These are phyloP conservation scores for Leptothorax acervorum DNA, from an alignment of 2,888 invertebrate species.

Conservation along the genomic window DNA sequence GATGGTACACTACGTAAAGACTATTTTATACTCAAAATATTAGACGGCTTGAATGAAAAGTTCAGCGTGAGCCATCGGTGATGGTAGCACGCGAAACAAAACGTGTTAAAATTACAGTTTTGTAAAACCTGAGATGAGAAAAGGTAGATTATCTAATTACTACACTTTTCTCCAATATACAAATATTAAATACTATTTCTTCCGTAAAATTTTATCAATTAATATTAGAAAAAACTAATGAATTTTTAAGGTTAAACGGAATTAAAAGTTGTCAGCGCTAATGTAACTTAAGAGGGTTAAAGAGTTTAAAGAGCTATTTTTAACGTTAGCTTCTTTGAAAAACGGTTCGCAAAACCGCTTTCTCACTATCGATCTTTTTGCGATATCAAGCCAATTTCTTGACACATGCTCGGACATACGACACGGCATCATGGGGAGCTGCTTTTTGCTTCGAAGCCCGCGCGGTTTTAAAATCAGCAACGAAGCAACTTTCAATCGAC, in stretches of 20 bases:
- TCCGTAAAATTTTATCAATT: background rate
- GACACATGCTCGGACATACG: slow-evolving; percentile 71
- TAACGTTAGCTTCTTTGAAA: slow-evolving; percentile 9
- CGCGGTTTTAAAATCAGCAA: slow-evolving; percentile 77
- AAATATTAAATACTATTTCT: background rate
- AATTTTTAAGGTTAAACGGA: background rate
- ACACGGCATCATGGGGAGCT: slow-evolving; percentile 66
- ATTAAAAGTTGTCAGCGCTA: background rate
- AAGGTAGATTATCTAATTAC: background rate
- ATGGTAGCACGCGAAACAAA: background rate
- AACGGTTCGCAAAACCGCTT: slow-evolving; percentile 5
- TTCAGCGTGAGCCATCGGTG: background rate
- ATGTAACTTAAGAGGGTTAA: background rate
- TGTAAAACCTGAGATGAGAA: background rate
- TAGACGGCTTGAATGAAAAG: background rate
- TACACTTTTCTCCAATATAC: background rate
- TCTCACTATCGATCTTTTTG: slow-evolving; percentile 38
- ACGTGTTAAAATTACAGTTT: background rate
- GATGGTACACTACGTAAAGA: background rate
- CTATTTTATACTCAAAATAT: background rate
- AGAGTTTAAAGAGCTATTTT: slow-evolving; percentile 12
- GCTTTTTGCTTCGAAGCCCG: slow-evolving; percentile 72
- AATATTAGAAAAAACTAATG: background rate
- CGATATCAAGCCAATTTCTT: slow-evolving; percentile 67
- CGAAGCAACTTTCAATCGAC: slow-evolving; percentile 68